These are phyloP conservation scores for Pardalotus punctatus DNA, from an alignment of 2,113 vertebrate genomes.

Conservation along the genomic window DNA sequence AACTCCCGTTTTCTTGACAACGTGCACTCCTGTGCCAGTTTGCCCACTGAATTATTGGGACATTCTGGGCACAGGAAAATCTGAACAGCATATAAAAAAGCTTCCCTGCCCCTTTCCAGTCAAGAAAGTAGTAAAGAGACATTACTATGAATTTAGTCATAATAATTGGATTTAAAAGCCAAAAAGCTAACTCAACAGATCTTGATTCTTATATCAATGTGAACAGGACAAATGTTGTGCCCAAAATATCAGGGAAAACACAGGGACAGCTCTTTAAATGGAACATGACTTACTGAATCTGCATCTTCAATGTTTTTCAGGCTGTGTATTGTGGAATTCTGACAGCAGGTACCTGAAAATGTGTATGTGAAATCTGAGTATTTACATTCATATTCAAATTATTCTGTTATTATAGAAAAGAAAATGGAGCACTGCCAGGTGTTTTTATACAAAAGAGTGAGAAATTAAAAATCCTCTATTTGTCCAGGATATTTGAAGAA, in stretches of 20 bases:
- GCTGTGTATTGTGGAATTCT: not conserved
- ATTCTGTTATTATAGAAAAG: not conserved
- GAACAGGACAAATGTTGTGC: not conserved
- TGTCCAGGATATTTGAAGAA: not conserved
- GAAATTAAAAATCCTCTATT: not conserved
- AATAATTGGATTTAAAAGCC: not conserved
- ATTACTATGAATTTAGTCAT: not conserved
- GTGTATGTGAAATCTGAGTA: not conserved
- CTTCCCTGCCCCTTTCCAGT: not conserved
- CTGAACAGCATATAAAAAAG: not conserved
- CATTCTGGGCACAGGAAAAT: not conserved
- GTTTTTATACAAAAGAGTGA: not conserved
- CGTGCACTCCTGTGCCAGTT: not conserved
- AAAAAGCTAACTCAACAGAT: not conserved
- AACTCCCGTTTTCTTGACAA: not conserved
- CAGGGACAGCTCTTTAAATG: not conserved
- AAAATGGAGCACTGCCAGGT: not conserved
- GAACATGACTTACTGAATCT: not conserved
- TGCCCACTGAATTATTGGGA: not conserved
- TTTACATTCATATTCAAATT: not conserved
- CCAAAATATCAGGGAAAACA: not conserved
- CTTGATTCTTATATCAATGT: not conserved
- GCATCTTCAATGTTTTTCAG: not conserved
- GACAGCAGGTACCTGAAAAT: not conserved
- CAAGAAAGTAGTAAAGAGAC: not conserved